Evolutionary conservation across 2,113 vertebrate species (phyloP), one percentile per base, ranked within the genome.

Genomic region (Odobenus rosmarus): DNA sequence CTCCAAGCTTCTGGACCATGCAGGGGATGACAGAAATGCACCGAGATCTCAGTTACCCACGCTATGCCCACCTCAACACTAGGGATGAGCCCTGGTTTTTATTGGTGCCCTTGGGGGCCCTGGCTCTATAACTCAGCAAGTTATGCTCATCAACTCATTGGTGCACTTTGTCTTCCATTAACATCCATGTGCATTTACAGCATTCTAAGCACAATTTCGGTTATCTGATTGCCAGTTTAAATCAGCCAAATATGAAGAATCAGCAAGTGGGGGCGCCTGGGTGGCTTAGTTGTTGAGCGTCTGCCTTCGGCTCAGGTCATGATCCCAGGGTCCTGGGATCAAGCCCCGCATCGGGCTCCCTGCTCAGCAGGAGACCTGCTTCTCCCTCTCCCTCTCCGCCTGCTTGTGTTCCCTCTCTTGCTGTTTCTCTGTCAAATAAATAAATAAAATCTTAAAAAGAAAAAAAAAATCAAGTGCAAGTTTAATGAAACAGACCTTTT

Each of bases 231-330:
- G 53, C 76, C 96, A 7, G 88, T 89, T 74, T 61, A 97, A 85
- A 97, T 89, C 88, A 95, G 23, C 88, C 80, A 76, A 51, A 89
- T 84, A 51, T 16, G 86, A 96, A 96, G 84, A 95, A 97, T 71
- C 91, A 91, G 90, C 72, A 57, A 71, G 57, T 46, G 39, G 39
- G 39, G 39, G 39, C 39, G 4, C 39, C 39, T 39, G 39, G 39
- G 39, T 39, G 39, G 39, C 4, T 39, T 4, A 39, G 39, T 39
- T 39, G 39, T 39, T 39, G 39, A 3, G 39, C 39, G 39, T 39
- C 39, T 39, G 39, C 39, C 39, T 39, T 39, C 39, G 39, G 39
- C 39, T 39, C 39, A 39, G 39, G 39, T 39, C 39, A 39, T 3
- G 39, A 39, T 39, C 39, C 39, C 39, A 39, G 39, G 39, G 39